Percentiles rank a stretch among this genome's conserved stretches.
Conservation (phyloP, 2,888 invertebrate genomes). For the Thymelicus acteon region DNA sequence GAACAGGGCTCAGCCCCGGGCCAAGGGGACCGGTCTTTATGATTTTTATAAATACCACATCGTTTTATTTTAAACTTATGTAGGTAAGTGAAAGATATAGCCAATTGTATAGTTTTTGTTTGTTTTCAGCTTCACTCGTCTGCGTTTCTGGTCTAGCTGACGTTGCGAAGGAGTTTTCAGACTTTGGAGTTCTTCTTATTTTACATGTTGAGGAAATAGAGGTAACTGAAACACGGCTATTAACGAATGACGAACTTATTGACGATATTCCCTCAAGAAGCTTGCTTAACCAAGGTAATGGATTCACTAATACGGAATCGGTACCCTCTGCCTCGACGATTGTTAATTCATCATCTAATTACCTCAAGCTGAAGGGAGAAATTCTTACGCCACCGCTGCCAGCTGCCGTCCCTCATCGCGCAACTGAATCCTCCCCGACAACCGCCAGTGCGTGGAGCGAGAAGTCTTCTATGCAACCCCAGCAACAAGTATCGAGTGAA, state of each 20-base stretch:
- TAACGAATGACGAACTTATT: not conserved
- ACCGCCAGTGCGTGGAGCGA: not conserved
- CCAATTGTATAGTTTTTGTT: too few relatives aligned
- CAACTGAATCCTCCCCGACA: not conserved
- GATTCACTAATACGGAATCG: not conserved
- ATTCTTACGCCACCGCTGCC: conserved; percentile 45
- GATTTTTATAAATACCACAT: too few relatives aligned
- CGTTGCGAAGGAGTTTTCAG: not conserved
- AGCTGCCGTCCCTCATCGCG: not conserved
- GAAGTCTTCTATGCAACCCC: conserved; percentile 20
- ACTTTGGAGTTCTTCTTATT: conserved; percentile 18
- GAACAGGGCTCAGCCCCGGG: too few relatives aligned
- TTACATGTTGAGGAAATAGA: conserved; percentile 21
- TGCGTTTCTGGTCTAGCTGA: conserved; percentile 14
- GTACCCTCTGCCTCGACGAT: not conserved
- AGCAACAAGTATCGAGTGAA: conserved; percentile 40
- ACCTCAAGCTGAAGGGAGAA: conserved; percentile 45
- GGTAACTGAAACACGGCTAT: not conserved
- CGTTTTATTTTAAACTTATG: too few relatives aligned
- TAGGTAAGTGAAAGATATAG: too few relatives aligned
- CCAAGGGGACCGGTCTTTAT: too few relatives aligned
- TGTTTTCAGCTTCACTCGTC: conserved; percentile 26
- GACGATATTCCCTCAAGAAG: not conserved
- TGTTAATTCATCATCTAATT: conserved; percentile 47
- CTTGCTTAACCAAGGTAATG: conserved; percentile 4